Conservation (phyloP, 1,140 invertebrate genomes). For the Drosophila nigrodunni region DNA sequence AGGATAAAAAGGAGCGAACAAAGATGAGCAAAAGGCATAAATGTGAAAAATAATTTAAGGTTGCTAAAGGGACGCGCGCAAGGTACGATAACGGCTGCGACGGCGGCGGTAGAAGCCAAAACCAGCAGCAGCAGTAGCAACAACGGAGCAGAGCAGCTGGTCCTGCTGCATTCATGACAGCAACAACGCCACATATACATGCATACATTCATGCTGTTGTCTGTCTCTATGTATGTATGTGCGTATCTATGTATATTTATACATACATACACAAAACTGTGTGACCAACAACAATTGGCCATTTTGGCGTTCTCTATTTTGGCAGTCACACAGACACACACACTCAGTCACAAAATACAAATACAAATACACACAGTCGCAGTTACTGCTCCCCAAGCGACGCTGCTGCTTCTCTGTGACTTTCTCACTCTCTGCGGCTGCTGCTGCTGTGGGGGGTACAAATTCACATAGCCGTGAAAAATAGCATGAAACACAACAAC, state of each 20-base stretch:
- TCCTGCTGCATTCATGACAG: constrained; percentile 44
- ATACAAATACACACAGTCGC: constrained; percentile 26
- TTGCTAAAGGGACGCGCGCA: constrained; percentile 51
- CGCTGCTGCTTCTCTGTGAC: constrained; percentile 20
- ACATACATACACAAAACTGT: constrained; percentile 33
- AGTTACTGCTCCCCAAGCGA: constrained; percentile 52
- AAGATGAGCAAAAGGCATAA: constrained; percentile 72
- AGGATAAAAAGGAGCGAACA: constrained; percentile 71
- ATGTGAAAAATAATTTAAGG: constrained; percentile 78
- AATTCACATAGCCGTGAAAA: constrained; percentile 56
- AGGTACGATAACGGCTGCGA: constrained; percentile 20
- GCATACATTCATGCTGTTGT: constrained; percentile 11
- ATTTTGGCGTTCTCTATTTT: constrained; percentile 59
- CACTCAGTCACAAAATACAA: constrained; percentile 7
- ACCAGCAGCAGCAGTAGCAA: constrained; percentile 25
- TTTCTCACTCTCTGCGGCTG: constrained; percentile 33
- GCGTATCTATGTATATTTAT: constrained; percentile 9
- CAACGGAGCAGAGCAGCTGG: constrained; percentile 42
- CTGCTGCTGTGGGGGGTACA: constrained; percentile 55
- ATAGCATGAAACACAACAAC: constrained; percentile 51
- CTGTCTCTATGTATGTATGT: constrained; percentile 11
- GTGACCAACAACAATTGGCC: constrained; percentile 58
- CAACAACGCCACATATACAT: constrained; percentile 40
- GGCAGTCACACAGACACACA: constrained; percentile 42
- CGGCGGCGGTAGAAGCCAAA: constrained; percentile 17